Conservation (phyloP, 2,888 invertebrate species). For the Allacma fusca region DNA sequence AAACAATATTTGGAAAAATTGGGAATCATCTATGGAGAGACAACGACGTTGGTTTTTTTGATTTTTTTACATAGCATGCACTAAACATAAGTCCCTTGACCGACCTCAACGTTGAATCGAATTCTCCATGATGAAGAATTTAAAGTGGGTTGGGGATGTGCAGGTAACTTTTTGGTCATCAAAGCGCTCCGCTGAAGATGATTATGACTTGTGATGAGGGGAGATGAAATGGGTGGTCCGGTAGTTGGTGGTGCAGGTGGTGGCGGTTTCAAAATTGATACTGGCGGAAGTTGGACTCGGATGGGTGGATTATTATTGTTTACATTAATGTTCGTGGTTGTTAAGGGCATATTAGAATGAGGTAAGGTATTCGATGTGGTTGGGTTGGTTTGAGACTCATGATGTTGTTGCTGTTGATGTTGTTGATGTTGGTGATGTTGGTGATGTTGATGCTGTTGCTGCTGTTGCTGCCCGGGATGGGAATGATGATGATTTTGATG, state of each 20-base stretch:
- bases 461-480: constrained; percentile 9
- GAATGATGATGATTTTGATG: constrained; percentile 9
- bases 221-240: constrained; percentile 2
- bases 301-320: constrained; percentile 40
- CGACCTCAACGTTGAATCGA: constrained; percentile 61
- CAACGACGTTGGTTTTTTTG: not conserved
- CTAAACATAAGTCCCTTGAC: constrained; percentile 60
- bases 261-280: constrained; percentile 58
- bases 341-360: constrained; percentile 17
- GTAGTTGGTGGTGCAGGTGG: constrained; percentile 51
- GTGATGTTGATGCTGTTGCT: constrained; percentile 11
- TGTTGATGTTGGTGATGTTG: constrained; percentile 17
- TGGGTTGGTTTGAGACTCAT: constrained; percentile 12
- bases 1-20: no score
- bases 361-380: constrained; percentile 13
- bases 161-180: constrained; percentile 30
- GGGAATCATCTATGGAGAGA: not conserved
- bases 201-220: constrained; percentile 24
- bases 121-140: constrained; percentile 59
- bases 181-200: constrained; percentile 11
- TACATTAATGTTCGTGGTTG: constrained; percentile 42
- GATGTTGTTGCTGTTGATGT: not conserved
- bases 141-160: constrained; percentile 43
- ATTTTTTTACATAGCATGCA: not conserved
- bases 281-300: constrained; percentile 52